phyloP scores from a whole-genome alignment of 2,888 invertebrate species.

The Clostera curtula region DNA sequence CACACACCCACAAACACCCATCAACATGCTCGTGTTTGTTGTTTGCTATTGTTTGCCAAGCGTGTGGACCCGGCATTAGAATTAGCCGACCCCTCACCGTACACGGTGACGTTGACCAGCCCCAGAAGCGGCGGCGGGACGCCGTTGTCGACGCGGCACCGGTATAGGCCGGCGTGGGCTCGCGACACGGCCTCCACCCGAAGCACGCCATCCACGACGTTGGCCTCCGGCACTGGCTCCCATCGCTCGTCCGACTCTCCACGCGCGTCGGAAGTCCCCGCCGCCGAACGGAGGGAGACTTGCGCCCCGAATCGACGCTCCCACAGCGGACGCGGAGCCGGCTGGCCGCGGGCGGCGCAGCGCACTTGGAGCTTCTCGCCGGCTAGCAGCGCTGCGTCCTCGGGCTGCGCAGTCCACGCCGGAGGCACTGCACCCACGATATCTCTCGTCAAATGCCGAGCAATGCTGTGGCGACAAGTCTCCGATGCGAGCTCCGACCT shows the following conservation, averaged over 20 bases:
- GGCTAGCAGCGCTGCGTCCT: slow-evolving; percentile 79
- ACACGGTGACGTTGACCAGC: slow-evolving; percentile 84
- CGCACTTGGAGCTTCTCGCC: slow-evolving; percentile 80
- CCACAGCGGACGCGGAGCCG: slow-evolving; percentile 79
- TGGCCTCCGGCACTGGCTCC: slow-evolving; percentile 22
- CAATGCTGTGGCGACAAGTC: too few relatives aligned
- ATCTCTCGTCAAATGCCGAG: neutral
- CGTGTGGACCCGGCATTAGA: too few relatives aligned
- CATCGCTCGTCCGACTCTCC: slow-evolving; percentile 29
- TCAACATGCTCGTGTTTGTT: too few relatives aligned
- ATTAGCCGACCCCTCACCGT: slow-evolving; percentile 72
- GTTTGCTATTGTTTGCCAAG: too few relatives aligned
- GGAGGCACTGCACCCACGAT: slow-evolving; percentile 77
- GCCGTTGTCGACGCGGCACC: slow-evolving; percentile 88
- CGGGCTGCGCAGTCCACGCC: slow-evolving; percentile 80
- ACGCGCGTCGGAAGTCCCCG: slow-evolving; percentile 20
- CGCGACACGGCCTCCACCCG: slow-evolving; percentile 78
- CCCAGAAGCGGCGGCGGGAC: slow-evolving; percentile 87
- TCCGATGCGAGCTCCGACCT: slow-evolving; percentile 55
- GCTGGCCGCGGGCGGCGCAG: slow-evolving; percentile 84
- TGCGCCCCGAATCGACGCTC: slow-evolving; percentile 42
- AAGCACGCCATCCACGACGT: slow-evolving; percentile 69
- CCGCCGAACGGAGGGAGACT: slow-evolving; percentile 3
- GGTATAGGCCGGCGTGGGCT: slow-evolving; percentile 83
- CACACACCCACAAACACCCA: too few relatives aligned